Evolutionary conservation across 1,140 invertebrate genomes (phyloP), one percentile per base, ranked within the genome.

Genomic region (Pseudomyrmex gracilis): DNA sequence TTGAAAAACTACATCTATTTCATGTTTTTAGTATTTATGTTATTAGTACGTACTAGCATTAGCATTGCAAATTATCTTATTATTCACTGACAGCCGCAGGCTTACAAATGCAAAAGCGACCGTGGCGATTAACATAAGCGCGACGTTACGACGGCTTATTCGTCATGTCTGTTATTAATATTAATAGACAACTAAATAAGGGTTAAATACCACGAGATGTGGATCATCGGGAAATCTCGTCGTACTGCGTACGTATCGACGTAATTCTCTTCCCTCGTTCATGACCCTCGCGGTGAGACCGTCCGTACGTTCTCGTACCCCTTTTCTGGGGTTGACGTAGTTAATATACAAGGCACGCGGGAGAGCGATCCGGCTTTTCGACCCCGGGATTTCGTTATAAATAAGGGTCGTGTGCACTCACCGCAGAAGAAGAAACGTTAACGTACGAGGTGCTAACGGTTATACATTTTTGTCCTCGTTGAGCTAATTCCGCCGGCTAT

Each of bases 331-430:
- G 73, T 61, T 73, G 87, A 80, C 83, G 87, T 90, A 89, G 87
- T 90, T 90, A 89, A 90, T 90, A 88, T 89, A 90, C 88, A 87
- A 84, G 88, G 78, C 86, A 86, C 86, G 67, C 55, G 89, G 63
- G 89, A 83, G 89, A 77, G 83, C 66, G 88, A 90, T 88, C 77
- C 77, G 82, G 73, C 80, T 71, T 80, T 68, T 80, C 76, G 86
- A 82, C 85, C 83, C 77, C 84, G 71, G 89, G 85, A 87, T 87
- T 86, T 87, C 86, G 86, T 68, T 83, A 55, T 61, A 74, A 87
- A 55, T 61, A 74, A 87, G 85, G 84, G 70, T 82, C 68, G 70
- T 45, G 53, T 10, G 10, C 24, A 20, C 77, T 15, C 67, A 58
- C 58, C 64, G 63, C 76, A 43, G 58, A 78, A 68, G 64, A 83